Evolutionary conservation across 2,888 invertebrate species (phyloP), one percentile per base, ranked within the genome.

Genomic region (Craniophora ligustri): DNA sequence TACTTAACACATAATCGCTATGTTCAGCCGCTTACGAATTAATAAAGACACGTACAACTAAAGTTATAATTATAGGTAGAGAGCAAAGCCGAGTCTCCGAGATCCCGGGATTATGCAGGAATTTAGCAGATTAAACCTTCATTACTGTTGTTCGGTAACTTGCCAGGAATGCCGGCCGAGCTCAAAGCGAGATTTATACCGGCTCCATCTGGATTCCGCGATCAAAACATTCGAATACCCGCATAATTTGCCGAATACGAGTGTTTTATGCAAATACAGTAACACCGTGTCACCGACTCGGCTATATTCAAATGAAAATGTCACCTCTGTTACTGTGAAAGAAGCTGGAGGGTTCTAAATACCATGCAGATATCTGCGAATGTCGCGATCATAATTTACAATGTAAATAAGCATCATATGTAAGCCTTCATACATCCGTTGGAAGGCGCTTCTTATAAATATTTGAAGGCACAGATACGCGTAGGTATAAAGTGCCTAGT

Each of bases 121-220:
- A 86, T 87, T 83, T 73, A 72, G 71, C 78, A 82, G 87, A 88
- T 88, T 89, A 87, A 87, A 82, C 83, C 86, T 86, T 89, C 88
- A 87, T 89, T 88, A 88, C 88, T 85, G 85, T 82, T 86, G 85
- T 87, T 86, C 85, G 80, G 84, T 82, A 84, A 86, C 85, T 87
- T 84, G 83, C 80, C 83, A 82, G 82, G 86, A 86, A 88, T 85
- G 79, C 81, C 69, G 65, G 68, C 59, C 72, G 78, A 72, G 78
- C 84, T 86, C 86, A 86, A 84, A 82, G 78, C 80, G 79, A 83
- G 85, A 88, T 89, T 89, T 86, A 85, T 82, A 79, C 79, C 71
- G 72, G 64, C 71, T 76, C 67, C 70, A 67, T 75, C 76, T 70
- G 76, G 79, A 85, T 82, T 78, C 76, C 77, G 65, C 68, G 81